phyloP scores from a whole-genome alignment of 2,797 vertebrate genomes.

The Coilia nasus region DNA sequence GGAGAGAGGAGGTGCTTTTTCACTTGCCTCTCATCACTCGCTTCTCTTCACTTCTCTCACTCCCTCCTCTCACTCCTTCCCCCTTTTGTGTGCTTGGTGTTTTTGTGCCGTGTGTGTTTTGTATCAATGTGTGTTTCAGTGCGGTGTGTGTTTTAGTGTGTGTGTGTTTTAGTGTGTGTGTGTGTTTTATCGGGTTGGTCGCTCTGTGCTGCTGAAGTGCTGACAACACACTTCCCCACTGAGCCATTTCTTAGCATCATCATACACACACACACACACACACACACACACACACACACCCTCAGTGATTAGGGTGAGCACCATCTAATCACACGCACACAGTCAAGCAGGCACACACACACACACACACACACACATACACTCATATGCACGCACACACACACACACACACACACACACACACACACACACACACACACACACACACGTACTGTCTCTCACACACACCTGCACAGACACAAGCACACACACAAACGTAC shows the following conservation, averaged over 20 bases:
- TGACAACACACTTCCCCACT: not conserved
- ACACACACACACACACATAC: conserved; percentile 42
- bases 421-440: not conserved
- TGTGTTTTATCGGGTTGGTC: not conserved
- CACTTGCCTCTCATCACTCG: no score
- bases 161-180: no score
- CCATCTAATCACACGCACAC: conserved; percentile 69
- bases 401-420: conserved; percentile 26
- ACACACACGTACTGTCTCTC: conserved; percentile 36
- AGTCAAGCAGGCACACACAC: conserved; percentile 62
- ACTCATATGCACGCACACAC: conserved; percentile 33
- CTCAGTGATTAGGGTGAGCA: conserved; percentile 63
- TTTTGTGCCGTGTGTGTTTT: no score
- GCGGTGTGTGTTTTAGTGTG: no score
- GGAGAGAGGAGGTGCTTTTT: no score
- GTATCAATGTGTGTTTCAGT: no score
- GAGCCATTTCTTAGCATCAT: conserved; percentile 9
- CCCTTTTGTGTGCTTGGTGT: not conserved
- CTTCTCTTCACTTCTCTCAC: no score
- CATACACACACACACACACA: conserved; percentile 46
- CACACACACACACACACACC: not conserved
- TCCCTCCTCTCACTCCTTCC: conserved; percentile 1
- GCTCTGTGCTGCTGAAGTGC: conserved; percentile 22
- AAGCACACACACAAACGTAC: not conserved
- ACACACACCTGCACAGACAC: conserved; percentile 18